These are phyloP conservation scores for Andrena hattorfiana DNA, from an alignment of 2,888 invertebrate genomes.

Conservation along the genomic window DNA sequence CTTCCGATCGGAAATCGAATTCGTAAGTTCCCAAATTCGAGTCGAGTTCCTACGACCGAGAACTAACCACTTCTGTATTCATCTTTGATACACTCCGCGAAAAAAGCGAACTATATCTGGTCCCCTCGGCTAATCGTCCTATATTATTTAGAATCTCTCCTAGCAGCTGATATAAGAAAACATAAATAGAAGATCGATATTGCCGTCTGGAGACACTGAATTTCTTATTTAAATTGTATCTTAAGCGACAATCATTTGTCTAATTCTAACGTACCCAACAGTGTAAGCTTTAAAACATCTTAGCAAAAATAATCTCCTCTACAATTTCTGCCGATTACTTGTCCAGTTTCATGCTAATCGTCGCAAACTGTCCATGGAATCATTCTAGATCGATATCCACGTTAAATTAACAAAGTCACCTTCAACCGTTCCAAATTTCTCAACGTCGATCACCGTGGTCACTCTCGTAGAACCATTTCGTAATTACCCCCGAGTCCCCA, in stretches of 20 bases:
- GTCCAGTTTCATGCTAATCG: no score
- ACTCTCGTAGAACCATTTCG: neutral
- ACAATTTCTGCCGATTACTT: no score
- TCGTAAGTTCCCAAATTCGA: slow-evolving; percentile 38
- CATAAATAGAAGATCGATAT: slow-evolving; percentile 7
- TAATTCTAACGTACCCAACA: no score
- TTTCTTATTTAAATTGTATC: no score
- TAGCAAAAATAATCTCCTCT: no score
- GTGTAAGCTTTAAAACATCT: no score
- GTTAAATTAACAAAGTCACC: no score
- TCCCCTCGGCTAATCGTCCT: slow-evolving; percentile 16
- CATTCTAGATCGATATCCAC: no score
- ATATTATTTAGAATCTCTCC: slow-evolving; percentile 11
- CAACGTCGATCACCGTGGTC: neutral
- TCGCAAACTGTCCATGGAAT: no score
- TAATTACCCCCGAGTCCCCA: no score
- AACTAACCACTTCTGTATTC: slow-evolving; percentile 5
- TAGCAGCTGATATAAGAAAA: neutral
- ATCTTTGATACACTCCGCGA: slow-evolving; percentile 32
- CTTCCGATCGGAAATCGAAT: slow-evolving; percentile 43
- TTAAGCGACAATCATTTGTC: no score
- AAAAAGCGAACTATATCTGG: neutral
- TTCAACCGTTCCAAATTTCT: no score
- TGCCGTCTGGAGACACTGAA: neutral
- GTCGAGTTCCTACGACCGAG: slow-evolving; percentile 7